Evolutionary conservation across 2,113 vertebrate genomes (phyloP).

Genomic region (Hydropotes inermis): DNA sequence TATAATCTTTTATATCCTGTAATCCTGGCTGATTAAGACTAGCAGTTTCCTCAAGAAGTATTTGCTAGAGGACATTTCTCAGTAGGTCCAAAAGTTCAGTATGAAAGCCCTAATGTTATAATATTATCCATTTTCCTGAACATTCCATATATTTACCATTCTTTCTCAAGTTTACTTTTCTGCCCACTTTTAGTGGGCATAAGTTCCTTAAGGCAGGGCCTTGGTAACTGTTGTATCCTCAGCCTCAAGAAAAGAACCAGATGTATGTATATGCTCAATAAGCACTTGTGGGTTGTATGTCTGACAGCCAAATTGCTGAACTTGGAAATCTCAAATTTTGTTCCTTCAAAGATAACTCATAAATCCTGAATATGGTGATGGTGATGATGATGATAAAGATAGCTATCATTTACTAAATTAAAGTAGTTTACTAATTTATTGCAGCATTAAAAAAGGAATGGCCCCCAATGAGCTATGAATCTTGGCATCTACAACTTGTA

Average conservation of each 20-base stretch:
- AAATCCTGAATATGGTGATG: not conserved
- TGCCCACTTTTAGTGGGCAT: not conserved
- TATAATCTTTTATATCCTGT: not conserved
- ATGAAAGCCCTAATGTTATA: not conserved
- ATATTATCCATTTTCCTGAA: not conserved
- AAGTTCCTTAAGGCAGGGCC: not conserved
- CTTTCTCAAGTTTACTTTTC: not conserved
- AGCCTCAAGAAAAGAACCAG: not conserved
- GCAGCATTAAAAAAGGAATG: not conserved
- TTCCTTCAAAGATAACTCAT: not conserved
- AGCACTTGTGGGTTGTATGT: not conserved
- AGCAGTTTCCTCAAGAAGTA: not conserved
- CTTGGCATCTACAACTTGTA: not conserved
- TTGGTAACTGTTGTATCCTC: not conserved
- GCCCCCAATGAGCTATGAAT: not conserved
- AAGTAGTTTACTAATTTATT: not conserved
- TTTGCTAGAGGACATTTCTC: constrained; percentile 12
- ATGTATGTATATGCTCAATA: not conserved
- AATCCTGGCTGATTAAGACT: not conserved
- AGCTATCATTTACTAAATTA: not conserved
- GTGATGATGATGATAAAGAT: not conserved
- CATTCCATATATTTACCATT: not conserved
- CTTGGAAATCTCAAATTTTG: not conserved
- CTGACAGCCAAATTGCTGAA: not conserved
- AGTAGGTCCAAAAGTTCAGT: not conserved